Evolutionary conservation across 2,888 invertebrate genomes (phyloP), one percentile per base, ranked within the genome.

Genomic region (Hydroisotoma schaefferi): DNA sequence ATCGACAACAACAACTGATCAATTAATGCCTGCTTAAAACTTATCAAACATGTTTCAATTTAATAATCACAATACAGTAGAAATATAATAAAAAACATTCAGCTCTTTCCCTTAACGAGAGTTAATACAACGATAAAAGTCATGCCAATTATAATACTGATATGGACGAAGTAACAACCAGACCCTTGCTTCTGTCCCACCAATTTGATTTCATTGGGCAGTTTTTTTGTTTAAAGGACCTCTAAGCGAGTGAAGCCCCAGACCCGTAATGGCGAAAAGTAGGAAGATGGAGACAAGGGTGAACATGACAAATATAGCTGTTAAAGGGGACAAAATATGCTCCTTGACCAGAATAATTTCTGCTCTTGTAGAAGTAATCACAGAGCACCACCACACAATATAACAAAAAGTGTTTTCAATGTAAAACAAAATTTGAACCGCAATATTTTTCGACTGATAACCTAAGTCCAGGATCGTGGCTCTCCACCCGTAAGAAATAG

Each of bases 401-500:
- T 68, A 68, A 56, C 65, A 65, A 8, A 28, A 22, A 27, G 57
- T 22, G 44, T 66, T 71, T 57, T 71, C 71, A 1, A 64, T 5
- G 29, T 71, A 71, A 55, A 69, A 71, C 59, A 63, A 67, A 15
- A 67, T 15, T 44, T 71, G 71, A n/a, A 65, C 61, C 18, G 60
- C 63, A 27, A 69, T 48, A 53, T 71, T 69, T 49, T 64, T 62
- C 1, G 71, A 71, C 29, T 66, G 66, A 28, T 61, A 71, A 10
- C 68, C 71, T 15, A 63, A 65, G 38, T 68, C 65, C 1, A 71
- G 55, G 5, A 71, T 65, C 6, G 68, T 65, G 33, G 67, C 58
- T 40, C 68, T 44, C 71, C 71, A 71, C 12, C 67, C 71, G 51
- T 68, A 69, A 51, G 63, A 69, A 25, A 71, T 61, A 15, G 71